Conservation (phyloP, 1,140 invertebrate species). For the Chrysomallon squamiferum region DNA sequence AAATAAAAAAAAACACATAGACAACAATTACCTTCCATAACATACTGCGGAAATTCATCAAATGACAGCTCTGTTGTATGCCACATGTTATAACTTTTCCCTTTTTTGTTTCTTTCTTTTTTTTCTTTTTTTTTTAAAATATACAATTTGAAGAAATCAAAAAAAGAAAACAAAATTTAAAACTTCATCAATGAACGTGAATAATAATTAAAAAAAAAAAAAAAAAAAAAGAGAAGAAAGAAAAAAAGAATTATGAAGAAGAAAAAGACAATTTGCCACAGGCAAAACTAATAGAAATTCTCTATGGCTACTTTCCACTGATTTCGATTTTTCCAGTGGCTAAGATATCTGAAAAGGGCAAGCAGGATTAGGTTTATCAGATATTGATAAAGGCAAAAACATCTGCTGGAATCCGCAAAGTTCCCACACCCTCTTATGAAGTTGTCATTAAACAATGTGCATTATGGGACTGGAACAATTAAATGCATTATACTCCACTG, state of each 20-base stretch:
- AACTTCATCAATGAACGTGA: no score
- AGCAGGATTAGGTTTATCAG: conserved; percentile 9
- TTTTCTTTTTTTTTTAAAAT: no score
- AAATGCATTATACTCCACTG: no score
- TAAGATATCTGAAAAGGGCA: conserved; percentile 16
- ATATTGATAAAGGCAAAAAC: conserved; percentile 5
- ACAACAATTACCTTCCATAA: conserved; percentile 18
- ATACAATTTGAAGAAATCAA: no score
- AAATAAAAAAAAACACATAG: neutral
- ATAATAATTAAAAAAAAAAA: no score
- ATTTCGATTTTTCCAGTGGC: conserved; percentile 17
- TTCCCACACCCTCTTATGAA: conserved; percentile 22
- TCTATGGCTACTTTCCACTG: conserved; percentile 11
- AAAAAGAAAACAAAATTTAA: no score
- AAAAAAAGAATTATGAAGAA: no score
- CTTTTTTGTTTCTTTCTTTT: no score
- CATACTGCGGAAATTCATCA: conserved; percentile 24
- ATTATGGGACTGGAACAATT: no score
- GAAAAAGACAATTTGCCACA: no score
- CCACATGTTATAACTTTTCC: no score
- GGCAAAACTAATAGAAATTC: neutral
- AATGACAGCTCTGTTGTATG: conserved; percentile 13
- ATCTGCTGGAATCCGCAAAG: conserved; percentile 9
- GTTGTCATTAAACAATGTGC: neutral
- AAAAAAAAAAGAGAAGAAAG: no score